These are phyloP conservation scores for Listronotus oregonensis DNA, from an alignment of 1,140 invertebrate species.

Conservation along the genomic window DNA sequence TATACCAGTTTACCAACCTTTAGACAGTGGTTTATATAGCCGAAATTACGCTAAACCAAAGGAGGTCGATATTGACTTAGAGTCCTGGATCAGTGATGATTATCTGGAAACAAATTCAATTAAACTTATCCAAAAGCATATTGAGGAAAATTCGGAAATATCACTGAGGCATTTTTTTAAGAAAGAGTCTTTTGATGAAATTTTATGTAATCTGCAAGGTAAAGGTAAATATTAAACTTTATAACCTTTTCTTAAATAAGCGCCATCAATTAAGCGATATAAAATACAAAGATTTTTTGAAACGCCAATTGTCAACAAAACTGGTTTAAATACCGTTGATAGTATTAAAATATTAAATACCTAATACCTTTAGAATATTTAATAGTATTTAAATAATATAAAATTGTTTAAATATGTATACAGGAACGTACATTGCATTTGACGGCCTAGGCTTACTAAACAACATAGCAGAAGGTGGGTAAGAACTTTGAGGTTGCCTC, in stretches of 20 bases:
- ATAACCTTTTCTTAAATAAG: constrained; percentile 3
- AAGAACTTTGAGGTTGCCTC: too few species aligned
- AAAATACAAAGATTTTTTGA: too few species aligned
- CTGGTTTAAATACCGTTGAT: too few species aligned
- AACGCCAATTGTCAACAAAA: too few species aligned
- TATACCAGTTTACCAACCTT: constrained; percentile 45
- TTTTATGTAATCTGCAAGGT: constrained; percentile 57
- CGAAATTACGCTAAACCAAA: constrained; percentile 42
- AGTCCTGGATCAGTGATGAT: constrained; percentile 57
- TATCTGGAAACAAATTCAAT: constrained; percentile 59
- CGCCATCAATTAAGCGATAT: neutral
- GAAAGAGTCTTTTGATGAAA: constrained; percentile 56
- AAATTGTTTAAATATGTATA: too few species aligned
- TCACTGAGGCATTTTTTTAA: constrained; percentile 63
- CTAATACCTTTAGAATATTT: too few species aligned
- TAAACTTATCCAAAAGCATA: constrained; percentile 60
- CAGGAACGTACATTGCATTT: too few species aligned
- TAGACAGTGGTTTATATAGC: constrained; percentile 43
- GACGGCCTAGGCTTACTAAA: too few species aligned
- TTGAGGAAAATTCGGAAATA: constrained; percentile 65
- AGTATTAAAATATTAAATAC: too few species aligned
- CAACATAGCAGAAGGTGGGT: too few species aligned
- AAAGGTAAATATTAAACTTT: constrained; percentile 41
- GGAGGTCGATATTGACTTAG: constrained; percentile 48
- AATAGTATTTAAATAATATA: too few species aligned